Conservation (phyloP, 2,113 vertebrate genomes). For the Aramus guarauna region DNA sequence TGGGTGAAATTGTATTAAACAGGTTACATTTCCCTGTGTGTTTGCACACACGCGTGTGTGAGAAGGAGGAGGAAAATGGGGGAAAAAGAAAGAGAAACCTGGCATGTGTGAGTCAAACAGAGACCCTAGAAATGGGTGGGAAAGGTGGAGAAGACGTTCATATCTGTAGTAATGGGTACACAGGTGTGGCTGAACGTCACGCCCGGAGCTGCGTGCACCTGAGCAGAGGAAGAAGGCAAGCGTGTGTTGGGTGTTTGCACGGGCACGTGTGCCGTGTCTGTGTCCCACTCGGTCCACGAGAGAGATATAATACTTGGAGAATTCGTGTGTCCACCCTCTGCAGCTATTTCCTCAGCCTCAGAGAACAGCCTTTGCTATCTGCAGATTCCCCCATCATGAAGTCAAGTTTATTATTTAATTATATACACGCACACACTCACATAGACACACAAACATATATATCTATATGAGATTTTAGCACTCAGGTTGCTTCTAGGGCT, state of each 20-base stretch:
- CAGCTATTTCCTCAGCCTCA: neutral
- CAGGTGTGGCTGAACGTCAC: fast-evolving
- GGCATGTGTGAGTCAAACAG: fast-evolving
- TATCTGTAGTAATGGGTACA: neutral
- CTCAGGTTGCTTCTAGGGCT: slow-evolving; percentile 72
- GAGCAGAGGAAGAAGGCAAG: fast-evolving
- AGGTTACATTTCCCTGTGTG: neutral
- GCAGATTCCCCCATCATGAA: neutral
- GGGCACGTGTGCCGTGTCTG: fast-evolving
- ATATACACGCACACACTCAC: neutral
- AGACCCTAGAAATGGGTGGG: neutral
- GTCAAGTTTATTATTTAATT: slow-evolving; percentile 44
- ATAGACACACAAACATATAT: neutral
- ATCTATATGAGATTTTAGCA: slow-evolving; percentile 2
- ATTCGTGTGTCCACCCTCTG: neutral
- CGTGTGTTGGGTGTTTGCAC: fast-evolving
- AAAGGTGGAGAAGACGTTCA: neutral
- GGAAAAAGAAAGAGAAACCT: neutral
- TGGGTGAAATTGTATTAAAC: slow-evolving; percentile 61
- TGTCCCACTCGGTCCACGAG: neutral
- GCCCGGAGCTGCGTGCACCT: too few relatives aligned
- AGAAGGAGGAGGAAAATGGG: neutral
- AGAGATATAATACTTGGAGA: fast-evolving
- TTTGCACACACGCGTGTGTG: neutral
- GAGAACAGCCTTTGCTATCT: neutral